Evolutionary conservation across 2,113 vertebrate genomes (phyloP), one percentile per base, ranked within the genome.

Genomic region (Pelecanoides urinatrix): DNA sequence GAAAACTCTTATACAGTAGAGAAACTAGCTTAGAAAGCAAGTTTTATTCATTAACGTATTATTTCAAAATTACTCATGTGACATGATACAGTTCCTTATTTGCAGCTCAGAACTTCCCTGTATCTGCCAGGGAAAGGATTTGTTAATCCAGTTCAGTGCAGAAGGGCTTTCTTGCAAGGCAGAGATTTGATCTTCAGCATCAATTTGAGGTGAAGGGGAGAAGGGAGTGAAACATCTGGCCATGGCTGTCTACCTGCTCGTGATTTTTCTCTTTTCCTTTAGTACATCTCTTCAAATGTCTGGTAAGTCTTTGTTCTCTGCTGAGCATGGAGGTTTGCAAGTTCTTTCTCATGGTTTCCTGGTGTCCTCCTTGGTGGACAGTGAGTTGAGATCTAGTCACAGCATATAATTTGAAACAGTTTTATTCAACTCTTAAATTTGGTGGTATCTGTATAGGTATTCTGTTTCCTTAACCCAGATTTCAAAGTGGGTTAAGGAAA

Each of bases 21-120:
- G 22, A 91, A 96, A 87, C 18, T 47, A 89, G 73, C 84, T 97
- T 87, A 87, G 73, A 72, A 94, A 78, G 70, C 58, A 90, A 87
- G 91, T 71, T 58, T 94, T 81, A 73, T 80, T 66, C 81, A 83
- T 86, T 40, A 66, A 73, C 16, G 11, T 88, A 84, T 88, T 81
- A 91, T 95, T 97, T 97, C 77, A 92, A 86, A 95, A 94, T 92
- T 84, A 73, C 94, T 89, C 89, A 96, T 87, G 92, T 97, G 95
- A 97, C 94, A 91, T 11, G 42, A 85, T 76, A 25, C 20, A 82
- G 92, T 97, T 97, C 97, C 97, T 79, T 95, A 88, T 97, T 97
- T 96, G 78, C 58, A 47, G 45, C 84, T 71, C 70, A 89, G 89
- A 94, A 97, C 95, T 97, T 97, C 97, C 97, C 19, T 83, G 50